Percentiles rank a stretch among this genome's conserved stretches.
Conservation (phyloP, 2,797 vertebrate species). For the Avahi laniger region DNA sequence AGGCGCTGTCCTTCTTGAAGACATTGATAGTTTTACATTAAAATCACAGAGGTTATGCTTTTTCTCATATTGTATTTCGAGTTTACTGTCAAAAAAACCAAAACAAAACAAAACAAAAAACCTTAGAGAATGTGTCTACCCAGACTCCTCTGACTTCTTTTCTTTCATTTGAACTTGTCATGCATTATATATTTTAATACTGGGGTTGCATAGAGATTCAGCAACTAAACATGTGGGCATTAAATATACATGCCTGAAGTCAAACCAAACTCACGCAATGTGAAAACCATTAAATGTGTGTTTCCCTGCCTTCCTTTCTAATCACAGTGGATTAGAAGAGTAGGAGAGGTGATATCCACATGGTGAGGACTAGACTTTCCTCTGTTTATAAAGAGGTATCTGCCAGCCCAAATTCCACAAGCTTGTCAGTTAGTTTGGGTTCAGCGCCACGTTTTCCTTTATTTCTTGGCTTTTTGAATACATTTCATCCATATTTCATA, state of each 20-base stretch:
- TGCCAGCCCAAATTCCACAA: background rate
- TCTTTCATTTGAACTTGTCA: background rate
- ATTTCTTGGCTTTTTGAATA: background rate
- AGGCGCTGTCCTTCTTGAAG: background rate
- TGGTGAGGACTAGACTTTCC: background rate
- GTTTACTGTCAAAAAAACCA: background rate
- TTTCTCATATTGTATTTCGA: background rate
- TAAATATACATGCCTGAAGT: slow-evolving; percentile 42
- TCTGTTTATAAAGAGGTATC: background rate
- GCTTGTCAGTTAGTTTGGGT: background rate
- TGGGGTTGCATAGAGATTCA: background rate
- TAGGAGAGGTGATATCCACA: background rate
- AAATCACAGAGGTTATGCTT: background rate
- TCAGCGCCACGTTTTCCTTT: background rate
- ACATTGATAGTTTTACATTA: background rate
- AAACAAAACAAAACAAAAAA: background rate
- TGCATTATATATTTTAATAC: slow-evolving; percentile 23
- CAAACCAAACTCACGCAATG: background rate
- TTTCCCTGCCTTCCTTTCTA: background rate
- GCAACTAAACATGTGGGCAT: background rate
- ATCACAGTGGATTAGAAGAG: background rate
- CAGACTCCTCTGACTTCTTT: background rate
- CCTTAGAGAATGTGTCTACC: background rate
- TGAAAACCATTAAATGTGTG: background rate
- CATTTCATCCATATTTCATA: background rate